Evolutionary conservation across 2,888 invertebrate genomes (phyloP).

Genomic region (Oligia fasciuncula): DNA sequence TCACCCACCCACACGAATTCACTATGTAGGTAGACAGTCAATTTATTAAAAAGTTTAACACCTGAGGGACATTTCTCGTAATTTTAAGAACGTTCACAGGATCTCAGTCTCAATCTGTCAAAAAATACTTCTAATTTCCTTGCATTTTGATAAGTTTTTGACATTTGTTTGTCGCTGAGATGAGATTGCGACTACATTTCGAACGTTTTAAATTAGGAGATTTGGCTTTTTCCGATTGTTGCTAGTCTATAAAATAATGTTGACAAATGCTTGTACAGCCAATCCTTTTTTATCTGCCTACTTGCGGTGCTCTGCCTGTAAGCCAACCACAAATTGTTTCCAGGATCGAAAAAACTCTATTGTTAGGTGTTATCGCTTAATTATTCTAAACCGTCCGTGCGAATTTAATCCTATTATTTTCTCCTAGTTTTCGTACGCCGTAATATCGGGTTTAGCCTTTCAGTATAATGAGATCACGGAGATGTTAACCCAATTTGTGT

Average conservation of each 20-base stretch:
- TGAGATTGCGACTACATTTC: too few relatives aligned
- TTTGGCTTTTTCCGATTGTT: background rate
- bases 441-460: constrained; percentile 30
- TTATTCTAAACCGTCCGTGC: constrained; percentile 20
- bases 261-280: background rate
- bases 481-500: constrained; percentile 33
- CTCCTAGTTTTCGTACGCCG: constrained; percentile 23
- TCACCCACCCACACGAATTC: background rate
- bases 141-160: too few relatives aligned
- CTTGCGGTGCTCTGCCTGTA: background rate
- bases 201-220: too few relatives aligned
- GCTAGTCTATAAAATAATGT: constrained; percentile 1
- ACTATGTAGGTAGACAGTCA: background rate
- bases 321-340: background rate
- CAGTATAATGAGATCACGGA: constrained; percentile 45
- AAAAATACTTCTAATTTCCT: too few relatives aligned
- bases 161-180: too few relatives aligned
- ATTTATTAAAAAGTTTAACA: background rate
- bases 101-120: too few relatives aligned
- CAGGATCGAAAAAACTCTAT: constrained; percentile 7
- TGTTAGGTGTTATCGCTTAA: constrained; percentile 28
- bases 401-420: constrained; percentile 46
- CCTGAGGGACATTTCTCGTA: too few relatives aligned
- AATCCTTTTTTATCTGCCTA: constrained; percentile 4
- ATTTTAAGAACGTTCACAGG: too few relatives aligned